Base-by-base conservation (phyloP, 2,888 invertebrate species). In the Leptinotarsa haldemani region DNA sequence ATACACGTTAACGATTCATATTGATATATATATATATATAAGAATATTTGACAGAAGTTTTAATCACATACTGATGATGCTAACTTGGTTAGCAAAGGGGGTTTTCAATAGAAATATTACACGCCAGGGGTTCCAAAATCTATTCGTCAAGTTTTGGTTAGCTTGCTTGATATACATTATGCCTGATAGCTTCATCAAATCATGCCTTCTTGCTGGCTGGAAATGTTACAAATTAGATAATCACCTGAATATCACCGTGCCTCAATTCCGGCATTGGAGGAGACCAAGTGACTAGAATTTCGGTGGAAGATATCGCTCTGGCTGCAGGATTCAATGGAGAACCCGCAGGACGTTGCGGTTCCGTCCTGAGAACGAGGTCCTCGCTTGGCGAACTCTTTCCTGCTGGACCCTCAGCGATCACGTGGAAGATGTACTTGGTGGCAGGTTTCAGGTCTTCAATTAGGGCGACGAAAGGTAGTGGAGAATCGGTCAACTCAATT, bases 381-480 rank as follows among this genome's bases (percentile, higher is more conserved):
- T 90, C 88, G 76, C 93, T 93, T 1, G 93, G 93, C 2, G 89
- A 88, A 83, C 94, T 93, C 82, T 91, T 90, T 0, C 94, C 94
- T 0, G 93, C 93, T 5, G 93, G 92, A 5, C 94, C 94, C 84
- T 93, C 93, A 1, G 94, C 94, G 69, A 93, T 90, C 4, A 94
- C 91, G 46, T 94, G 89, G 80, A 94, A 91, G 12, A 90, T 88
- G 83, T 94, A 95, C 75, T 89, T 89, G 0, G 93, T 93, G 0
- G 93, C 93, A 7, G 93, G 93, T 83, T 92, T 93, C 3, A 93
- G 86, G 82, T 92, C 92, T 83, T 93, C 92, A 74, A 93, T 90
- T 12, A 92, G 84, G 0, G 92, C 91, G 18, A 91, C 91, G 80
- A 90, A 91, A 16, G 90, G 90, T 47, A 90, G 83, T 7, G 92